Base-by-base conservation (phyloP, 2,797 vertebrate species). In the Paramormyrops hopkinsi region DNA sequence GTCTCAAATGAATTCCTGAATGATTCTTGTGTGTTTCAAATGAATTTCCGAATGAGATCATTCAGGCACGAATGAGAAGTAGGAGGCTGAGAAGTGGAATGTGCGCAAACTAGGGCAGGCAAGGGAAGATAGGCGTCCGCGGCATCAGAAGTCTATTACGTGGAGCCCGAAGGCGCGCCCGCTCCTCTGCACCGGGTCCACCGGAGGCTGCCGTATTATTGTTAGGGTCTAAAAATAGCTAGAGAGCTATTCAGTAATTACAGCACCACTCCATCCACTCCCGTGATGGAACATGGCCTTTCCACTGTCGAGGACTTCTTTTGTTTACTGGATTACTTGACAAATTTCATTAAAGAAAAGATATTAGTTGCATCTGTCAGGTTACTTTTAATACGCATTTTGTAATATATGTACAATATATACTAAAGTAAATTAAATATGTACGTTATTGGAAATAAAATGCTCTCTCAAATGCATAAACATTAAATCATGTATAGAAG, bases 181-280 rank as follows among this genome's bases (percentile, higher is more conserved):
- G 14, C 62, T 59, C 33, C 33, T 46, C 65, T 17, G n/a, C 51
- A 14, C n/a, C 17, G 29, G 73, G 29, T 53, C 48, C 62, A 25
- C 4, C 41, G 14, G 46, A 46, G 37, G 11, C 37, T 48, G 53
- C 59, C 4, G 89, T 46, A 37, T 87, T 56, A 53, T 41, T 14
- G 51, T 44, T 22, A 25, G 84, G 11, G 22, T 50, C 89, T 88
- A 90, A 90, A 90, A 90, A 90, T 90, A 90, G 59, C 25, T 46
- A 5, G 7, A 54, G 51, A 41, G 69, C 37, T 37, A 50, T 82
- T 50, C 41, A 69, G 86, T 90, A 86, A 89, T 86, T 69, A 89
- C 79, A 50, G 29, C 65, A n/a, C 22, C 19, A n/a, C 69, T 44
- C 48, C 41, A 8, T 19, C 46, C 6, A 46, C 69, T 44, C 25